phyloP scores from a whole-genome alignment of 2,797 vertebrate genomes.

The Neosilurus hyrtlii region DNA sequence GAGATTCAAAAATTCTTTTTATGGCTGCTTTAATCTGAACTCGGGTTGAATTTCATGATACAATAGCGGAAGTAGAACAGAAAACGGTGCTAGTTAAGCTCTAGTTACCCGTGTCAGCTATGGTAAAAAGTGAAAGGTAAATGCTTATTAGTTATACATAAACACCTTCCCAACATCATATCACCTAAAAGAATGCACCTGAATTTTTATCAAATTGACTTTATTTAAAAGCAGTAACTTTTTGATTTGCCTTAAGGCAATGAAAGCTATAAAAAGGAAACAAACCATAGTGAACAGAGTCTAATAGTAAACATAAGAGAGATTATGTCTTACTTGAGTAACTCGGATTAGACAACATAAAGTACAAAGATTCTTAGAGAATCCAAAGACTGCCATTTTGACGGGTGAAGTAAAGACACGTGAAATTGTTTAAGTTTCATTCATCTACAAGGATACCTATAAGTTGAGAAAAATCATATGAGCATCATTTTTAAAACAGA shows the following conservation, averaged over 20 bases:
- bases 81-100: conserved; percentile 1
- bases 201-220: conserved; percentile 65
- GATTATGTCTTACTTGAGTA: conserved; percentile 68
- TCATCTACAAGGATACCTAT: conserved; percentile 66
- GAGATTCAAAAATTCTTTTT: conserved; percentile 24
- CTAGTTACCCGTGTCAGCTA: conserved; percentile 5
- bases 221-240: conserved; percentile 72
- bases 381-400: conserved; percentile 63
- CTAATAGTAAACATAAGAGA: conserved; percentile 69
- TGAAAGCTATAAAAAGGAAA: conserved; percentile 70
- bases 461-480: conserved; percentile 63
- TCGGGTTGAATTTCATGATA: conserved; percentile 23
- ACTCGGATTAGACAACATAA: conserved; percentile 65
- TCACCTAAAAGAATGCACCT: conserved; percentile 34
- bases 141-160: conserved; percentile 1
- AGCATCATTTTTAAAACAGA: conserved; percentile 65
- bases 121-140: conserved; percentile 30
- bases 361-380: conserved; percentile 62
- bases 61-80: conserved; percentile 24
- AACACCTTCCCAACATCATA: conserved; percentile 12
- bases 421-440: conserved; percentile 60
- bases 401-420: conserved; percentile 64
- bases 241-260: conserved; percentile 72
- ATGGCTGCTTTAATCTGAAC: conserved; percentile 41
- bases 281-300: conserved; percentile 64